Conservation (phyloP, 1,140 invertebrate genomes). For the Atopsyche davidsoni region DNA sequence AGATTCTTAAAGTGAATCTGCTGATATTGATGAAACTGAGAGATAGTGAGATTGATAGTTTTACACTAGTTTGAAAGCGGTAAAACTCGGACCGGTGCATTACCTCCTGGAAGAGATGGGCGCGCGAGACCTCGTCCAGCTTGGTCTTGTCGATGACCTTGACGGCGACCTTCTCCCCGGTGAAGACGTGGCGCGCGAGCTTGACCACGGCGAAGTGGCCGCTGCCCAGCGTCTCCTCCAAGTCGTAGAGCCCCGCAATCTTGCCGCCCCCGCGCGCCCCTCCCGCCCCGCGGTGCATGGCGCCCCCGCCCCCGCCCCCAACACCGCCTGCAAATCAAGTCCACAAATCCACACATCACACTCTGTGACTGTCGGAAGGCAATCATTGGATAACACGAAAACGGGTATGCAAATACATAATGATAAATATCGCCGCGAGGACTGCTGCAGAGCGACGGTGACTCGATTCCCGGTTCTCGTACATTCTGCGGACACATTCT, state of each 20-base stretch:
- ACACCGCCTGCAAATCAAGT: slow-evolving; percentile 3
- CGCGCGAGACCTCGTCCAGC: slow-evolving; percentile 91
- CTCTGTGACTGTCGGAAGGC: no score
- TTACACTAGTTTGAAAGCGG: no score
- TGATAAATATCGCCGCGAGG: no score
- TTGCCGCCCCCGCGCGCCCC: slow-evolving; percentile 67
- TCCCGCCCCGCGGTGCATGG: slow-evolving; percentile 24
- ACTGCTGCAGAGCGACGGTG: no score
- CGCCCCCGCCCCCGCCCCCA: slow-evolving; percentile 31
- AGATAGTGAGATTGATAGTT: no score
- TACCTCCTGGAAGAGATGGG: slow-evolving; percentile 96
- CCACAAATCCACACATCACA: neutral
- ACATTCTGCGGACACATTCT: no score
- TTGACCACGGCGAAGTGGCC: slow-evolving; percentile 99
- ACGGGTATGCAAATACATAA: no score
- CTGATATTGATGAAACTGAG: no score
- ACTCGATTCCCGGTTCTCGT: no score
- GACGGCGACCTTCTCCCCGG: slow-evolving; percentile 95
- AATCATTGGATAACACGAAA: no score
- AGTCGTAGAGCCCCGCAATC: slow-evolving; percentile 94
- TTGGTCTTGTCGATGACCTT: slow-evolving; percentile 98
- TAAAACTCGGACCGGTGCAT: no score
- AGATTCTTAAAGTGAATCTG: no score
- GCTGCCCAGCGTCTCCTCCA: slow-evolving; percentile 88
- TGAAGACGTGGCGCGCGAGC: slow-evolving; percentile 96